Evolutionary conservation across 2,113 vertebrate genomes (phyloP), one percentile per base, ranked within the genome.

Genomic region (Sprattus sprattus): DNA sequence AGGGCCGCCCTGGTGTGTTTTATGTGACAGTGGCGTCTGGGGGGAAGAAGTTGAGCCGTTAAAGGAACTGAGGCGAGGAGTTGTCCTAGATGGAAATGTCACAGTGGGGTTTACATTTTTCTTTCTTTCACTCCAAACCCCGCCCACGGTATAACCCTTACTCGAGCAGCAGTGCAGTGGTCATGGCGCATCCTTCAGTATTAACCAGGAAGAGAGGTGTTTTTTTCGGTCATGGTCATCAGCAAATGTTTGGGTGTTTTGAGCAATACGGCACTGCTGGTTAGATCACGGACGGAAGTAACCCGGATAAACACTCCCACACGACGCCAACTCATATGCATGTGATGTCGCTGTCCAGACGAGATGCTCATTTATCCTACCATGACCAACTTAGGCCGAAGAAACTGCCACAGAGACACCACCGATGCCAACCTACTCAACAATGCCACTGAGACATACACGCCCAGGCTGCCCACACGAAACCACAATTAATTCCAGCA

Each of bases 401-500:
- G 28, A 39, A 78, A 78, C 28, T 18, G 71, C 71, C 71, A 78
- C 71, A 78, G 39, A 78, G 71, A 39, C 71, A 39, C 28, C 71
- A 78, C 2, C 71, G 39, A 10, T 39, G 25, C 71, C 71, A 75
- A 18, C 10, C 71, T 13, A 32, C 28, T 15, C 71, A 39, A 78
- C 71, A 78, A 78, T 78, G 71, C 71, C 71, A 78, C 71, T 78
- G 28, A 11, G 15, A 71, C 64, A 78, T 11, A 78, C 71, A 39
- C 4, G 28, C 11, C 15, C 28, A 78, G 13, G 15, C 71, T 39
- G 71, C 25, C 25, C 25, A 78, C 25, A 15, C 15, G 4, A 78
- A 78, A 78, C 71, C 71, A 78, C 71, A 78, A 78, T 78, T 78
- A 78, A 78, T 39, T 78, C 71, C 71, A 78, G 7, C 11, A 32